phyloP scores from a whole-genome alignment of 2,113 vertebrate species.

The Cranoglanis bouderius region DNA sequence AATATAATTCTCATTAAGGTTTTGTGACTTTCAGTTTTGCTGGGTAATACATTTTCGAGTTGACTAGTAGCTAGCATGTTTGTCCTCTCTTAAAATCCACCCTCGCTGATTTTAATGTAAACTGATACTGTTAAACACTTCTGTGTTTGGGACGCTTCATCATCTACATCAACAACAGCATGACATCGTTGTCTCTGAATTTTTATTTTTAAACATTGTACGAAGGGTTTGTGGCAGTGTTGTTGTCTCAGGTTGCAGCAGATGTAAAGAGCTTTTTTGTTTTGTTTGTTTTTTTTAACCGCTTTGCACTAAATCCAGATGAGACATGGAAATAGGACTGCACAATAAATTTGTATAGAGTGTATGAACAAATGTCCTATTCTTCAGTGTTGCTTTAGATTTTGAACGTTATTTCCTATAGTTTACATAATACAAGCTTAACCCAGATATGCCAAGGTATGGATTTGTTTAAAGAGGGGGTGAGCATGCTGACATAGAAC shows the following conservation, averaged over 20 bases:
- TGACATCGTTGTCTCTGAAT: not conserved
- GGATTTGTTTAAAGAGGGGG: not conserved
- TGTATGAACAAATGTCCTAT: not conserved
- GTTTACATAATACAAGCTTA: not conserved
- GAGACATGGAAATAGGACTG: not conserved
- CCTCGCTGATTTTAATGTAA: not conserved
- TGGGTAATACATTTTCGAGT: not conserved
- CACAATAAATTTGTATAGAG: not conserved
- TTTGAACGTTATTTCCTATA: not conserved
- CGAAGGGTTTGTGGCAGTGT: not conserved
- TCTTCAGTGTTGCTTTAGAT: not conserved
- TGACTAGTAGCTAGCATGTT: not conserved
- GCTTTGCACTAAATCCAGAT: not conserved
- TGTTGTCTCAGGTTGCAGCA: not conserved
- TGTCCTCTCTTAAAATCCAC: not conserved
- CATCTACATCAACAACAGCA: not conserved
- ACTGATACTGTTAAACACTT: not conserved
- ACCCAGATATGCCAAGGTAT: not conserved
- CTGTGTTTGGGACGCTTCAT: not conserved
- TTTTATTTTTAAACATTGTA: constrained; percentile 3
- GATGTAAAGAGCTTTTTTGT: not conserved
- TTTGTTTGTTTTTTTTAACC: no score
- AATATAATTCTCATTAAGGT: not conserved
- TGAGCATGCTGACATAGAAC: not conserved
- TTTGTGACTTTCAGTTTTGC: not conserved